Evolutionary conservation across 2,113 vertebrate genomes (phyloP).

Genomic region (Xiphorhynchus elegans): DNA sequence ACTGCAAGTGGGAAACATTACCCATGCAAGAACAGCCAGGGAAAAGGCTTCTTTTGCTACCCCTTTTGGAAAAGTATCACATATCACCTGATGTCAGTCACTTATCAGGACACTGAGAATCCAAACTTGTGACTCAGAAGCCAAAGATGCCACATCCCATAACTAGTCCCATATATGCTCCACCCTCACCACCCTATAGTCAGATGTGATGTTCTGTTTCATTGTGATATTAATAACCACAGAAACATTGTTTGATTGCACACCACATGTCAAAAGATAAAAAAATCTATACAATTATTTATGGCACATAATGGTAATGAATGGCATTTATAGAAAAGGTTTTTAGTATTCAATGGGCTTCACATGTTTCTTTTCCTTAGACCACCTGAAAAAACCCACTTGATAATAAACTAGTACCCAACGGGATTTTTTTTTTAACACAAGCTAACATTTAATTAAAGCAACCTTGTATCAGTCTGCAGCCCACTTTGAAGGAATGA

Average conservation of each 20-base stretch:
- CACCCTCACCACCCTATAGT: neutral
- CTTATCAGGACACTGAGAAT: neutral
- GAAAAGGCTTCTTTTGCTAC: neutral
- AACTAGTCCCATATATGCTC: neutral
- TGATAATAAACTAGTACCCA: neutral
- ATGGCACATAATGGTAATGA: neutral
- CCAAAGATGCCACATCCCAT: neutral
- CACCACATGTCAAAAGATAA: neutral
- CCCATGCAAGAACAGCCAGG: neutral
- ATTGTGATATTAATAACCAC: neutral
- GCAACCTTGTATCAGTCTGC: neutral
- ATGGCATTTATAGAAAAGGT: neutral
- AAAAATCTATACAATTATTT: neutral
- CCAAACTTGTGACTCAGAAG: neutral
- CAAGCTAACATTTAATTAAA: slow-evolving; percentile 35
- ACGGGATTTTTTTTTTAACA: neutral
- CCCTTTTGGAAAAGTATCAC: neutral
- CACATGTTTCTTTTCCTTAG: neutral
- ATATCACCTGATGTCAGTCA: neutral
- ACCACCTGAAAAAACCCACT: neutral
- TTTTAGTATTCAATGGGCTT: neutral
- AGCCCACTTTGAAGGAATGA: slow-evolving; percentile 16
- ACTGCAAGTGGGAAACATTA: neutral
- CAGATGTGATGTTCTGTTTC: neutral
- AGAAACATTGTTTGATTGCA: neutral